Base-by-base conservation (phyloP, 2,888 invertebrate species). In the Heliconius erato region DNA sequence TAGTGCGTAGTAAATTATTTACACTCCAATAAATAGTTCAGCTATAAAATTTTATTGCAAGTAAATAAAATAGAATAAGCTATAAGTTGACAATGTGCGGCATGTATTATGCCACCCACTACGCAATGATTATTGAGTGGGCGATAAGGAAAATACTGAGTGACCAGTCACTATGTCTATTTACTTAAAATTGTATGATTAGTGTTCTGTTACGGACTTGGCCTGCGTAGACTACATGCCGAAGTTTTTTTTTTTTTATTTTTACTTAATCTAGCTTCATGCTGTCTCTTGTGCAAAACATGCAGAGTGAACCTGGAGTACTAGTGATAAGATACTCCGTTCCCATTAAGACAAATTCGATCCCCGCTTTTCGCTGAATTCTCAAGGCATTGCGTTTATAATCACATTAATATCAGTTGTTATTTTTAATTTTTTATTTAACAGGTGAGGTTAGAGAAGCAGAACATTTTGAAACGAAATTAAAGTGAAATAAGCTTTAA, bases 1-100 rank as follows among this genome's bases (percentile, higher is more conserved):
- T 35, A 59, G 59, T 35, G 16, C 80, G 16, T 85, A 79, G 82
- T 86, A 86, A 86, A 86, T 74, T 69, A 85, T 86, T 87, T 86
- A 87, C 83, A 83, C 83, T 81, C 23, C 65, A 80, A 84, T 85
- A 85, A 85, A 85, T 83, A 82, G 72, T 74, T 44, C 74, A 82
- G 40, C 80, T 77, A 67, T 72, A 35, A 76, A 59, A 35, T 76
- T 76, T 63, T 76, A 59, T 63, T 76, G 63, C 76, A 76, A 76
- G 32, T 76, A 6, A 74, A 74, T 74, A 74, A 63, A 63, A 76
- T 63, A 76, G 59, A 63, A 76, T 76, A 76, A n/a, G 76, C 63
- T 35, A 40, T 59, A 35, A 40, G 32, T 32, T 35, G 19, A 76
- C 76, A 71, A 28, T 32, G 65, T 35, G 71, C 76, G 32, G 67